These are phyloP conservation scores for Drosophila putrida DNA, from an alignment of 2,888 invertebrate species.

Conservation along the genomic window DNA sequence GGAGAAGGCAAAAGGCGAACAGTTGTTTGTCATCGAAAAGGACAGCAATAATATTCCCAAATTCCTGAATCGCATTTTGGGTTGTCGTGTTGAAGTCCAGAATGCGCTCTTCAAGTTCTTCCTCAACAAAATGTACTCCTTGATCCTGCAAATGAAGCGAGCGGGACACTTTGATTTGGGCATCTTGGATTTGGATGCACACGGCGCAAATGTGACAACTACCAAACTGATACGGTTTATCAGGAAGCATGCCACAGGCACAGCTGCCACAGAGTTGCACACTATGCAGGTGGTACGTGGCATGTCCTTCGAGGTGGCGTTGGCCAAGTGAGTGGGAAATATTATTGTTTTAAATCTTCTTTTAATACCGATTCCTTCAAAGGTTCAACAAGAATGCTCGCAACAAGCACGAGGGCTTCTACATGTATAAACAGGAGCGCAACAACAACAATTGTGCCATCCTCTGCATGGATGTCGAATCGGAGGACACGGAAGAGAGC, in stretches of 20 bases:
- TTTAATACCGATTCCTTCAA: neutral
- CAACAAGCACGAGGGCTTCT: constrained; percentile 93
- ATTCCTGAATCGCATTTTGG: constrained; percentile 98
- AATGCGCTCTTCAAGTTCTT: constrained; percentile 99
- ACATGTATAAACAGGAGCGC: constrained; percentile 93
- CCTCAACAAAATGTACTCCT: constrained; percentile 96
- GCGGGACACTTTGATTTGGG: constrained; percentile 98
- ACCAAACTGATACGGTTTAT: constrained; percentile 93
- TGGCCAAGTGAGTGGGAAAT: constrained; percentile 88
- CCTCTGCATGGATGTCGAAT: constrained; percentile 85
- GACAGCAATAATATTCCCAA: constrained; percentile 99
- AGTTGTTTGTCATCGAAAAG: constrained; percentile 90
- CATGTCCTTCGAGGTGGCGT: constrained; percentile 95
- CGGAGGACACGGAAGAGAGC: constrained; percentile 48
- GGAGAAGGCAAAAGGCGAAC: constrained; percentile 77
- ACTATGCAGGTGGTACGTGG: constrained; percentile 96
- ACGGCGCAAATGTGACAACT: constrained; percentile 95
- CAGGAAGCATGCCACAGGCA: constrained; percentile 94
- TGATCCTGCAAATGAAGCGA: constrained; percentile 96
- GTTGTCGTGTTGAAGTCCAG: constrained; percentile 98
- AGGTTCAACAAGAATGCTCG: constrained; percentile 46
- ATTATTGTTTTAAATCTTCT: neutral
- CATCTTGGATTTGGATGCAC: constrained; percentile 94
- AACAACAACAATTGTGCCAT: constrained; percentile 95
- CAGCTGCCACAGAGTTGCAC: constrained; percentile 96